Evolutionary conservation across 2,113 vertebrate species (phyloP), one percentile per base, ranked within the genome.

Genomic region (Phrynosoma platyrhinos): DNA sequence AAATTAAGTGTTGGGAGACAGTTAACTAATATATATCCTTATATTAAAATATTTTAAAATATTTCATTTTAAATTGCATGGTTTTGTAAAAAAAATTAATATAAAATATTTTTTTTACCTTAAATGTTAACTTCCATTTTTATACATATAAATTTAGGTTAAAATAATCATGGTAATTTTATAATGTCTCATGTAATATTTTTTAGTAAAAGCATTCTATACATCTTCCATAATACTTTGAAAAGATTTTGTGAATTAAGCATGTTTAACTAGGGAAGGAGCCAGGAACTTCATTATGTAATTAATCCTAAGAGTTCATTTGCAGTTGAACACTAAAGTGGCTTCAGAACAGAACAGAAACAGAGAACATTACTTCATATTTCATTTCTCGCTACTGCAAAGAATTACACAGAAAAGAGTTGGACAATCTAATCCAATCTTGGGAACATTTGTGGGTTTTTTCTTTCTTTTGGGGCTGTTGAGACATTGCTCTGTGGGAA

Each of bases 81-180:
- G 96, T 96, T 93, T 91, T 92, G 93, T 88, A 94, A 93, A 58
- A 81, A 90, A 95, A 77, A 88, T 21, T 89, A 84, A 82, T 55
- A 77, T 58, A n/a, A n/a, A n/a, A n/a, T n/a, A n/a, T n/a, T n/a
- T 92, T 85, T 77, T 93, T 14, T 91, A 53, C 13, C 82, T 13
- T 88, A 79, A 72, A 84, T 1, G 88, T 89, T 80, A 77, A 30
- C 89, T 89, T 92, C 27, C 2, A 0, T 58, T 84, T 89, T 47
- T 87, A 90, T 78, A 30, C 1, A 36, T 89, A 87, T 85, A 91
- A 71, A 90, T 94, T 94, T 81, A 20, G 1, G 83, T 92, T 90
- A 90, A 92, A 92, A 93, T 91, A 76, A 76, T 32, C 21, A 92
- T 64, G 79, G 87, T 91, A 92, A 89, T 30, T 1, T 84, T 91